Percentiles rank a stretch among this genome's conserved stretches.
phyloP scores from a whole-genome alignment of 2,797 vertebrate genomes.

The Borostomias antarcticus region DNA sequence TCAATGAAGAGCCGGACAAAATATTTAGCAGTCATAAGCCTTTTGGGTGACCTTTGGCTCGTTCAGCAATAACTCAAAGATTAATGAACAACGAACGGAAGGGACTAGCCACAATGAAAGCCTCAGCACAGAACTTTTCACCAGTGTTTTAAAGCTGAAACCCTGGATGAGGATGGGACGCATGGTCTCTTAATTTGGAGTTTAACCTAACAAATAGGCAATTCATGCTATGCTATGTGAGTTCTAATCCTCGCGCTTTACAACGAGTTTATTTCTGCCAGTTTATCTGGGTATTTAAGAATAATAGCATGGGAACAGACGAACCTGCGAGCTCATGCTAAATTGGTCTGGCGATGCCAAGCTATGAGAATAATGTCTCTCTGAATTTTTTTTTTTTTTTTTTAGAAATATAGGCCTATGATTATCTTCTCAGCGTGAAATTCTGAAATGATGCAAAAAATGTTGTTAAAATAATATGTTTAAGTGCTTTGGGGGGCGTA shows the following conservation, averaged over 20 bases:
- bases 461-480: conserved; percentile 27
- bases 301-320: too few species aligned
- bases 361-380: conserved; percentile 15
- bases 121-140: conserved; percentile 78
- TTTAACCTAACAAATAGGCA: conserved; percentile 16
- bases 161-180: conserved; percentile 62
- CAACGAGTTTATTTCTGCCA: too few species aligned
- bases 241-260: background rate
- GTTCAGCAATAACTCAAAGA: conserved; percentile 91
- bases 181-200: conserved; percentile 31
- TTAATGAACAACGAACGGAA: conserved; percentile 99
- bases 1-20: conserved; percentile 83
- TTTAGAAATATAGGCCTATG: conserved; percentile 6
- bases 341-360: too few species aligned
- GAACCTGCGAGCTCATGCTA: too few species aligned
- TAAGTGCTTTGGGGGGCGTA: conserved; percentile 62
- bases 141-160: conserved; percentile 69
- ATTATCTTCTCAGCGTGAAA: conserved; percentile 7
- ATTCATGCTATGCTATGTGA: background rate
- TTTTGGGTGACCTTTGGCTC: conserved; percentile 96
- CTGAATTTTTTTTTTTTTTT: background rate
- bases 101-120: conserved; percentile 78
- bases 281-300: too few species aligned
- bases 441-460: conserved; percentile 11
- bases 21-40: conserved; percentile 95